phyloP scores from a whole-genome alignment of 1,140 invertebrate genomes.

The Sycophila sp. region DNA sequence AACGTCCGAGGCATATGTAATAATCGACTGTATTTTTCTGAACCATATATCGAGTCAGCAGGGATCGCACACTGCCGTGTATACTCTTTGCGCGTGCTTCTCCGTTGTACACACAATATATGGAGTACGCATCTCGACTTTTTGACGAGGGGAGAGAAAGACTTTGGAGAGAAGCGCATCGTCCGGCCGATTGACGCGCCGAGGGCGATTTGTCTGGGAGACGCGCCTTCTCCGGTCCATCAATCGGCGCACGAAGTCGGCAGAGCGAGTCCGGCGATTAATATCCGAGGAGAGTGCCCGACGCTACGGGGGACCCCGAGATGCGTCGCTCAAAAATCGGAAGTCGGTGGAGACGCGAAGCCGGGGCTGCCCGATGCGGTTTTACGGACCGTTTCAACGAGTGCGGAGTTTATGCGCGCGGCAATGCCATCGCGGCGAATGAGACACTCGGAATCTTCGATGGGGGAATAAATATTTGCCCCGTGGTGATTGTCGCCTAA shows the following conservation, averaged over 20 bases:
- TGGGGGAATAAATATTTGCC: slow-evolving; percentile 5
- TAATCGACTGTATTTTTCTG: not conserved
- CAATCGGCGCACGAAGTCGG: not conserved
- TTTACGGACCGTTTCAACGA: not conserved
- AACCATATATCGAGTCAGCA: not conserved
- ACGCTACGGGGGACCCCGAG: not conserved
- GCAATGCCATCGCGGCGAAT: not conserved
- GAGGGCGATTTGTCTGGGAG: not conserved
- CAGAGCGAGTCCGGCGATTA: not conserved
- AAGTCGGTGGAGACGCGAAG: not conserved
- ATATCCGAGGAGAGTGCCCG: not conserved
- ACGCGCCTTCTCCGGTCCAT: not conserved
- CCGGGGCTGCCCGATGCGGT: not conserved
- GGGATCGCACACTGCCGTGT: too few species aligned
- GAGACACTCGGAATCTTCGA: not conserved
- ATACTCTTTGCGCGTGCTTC: not conserved
- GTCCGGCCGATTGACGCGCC: not conserved
- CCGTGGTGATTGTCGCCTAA: not conserved
- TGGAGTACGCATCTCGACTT: too few species aligned
- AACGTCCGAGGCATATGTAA: too few species aligned
- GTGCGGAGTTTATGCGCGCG: too few species aligned
- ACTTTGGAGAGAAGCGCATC: too few species aligned
- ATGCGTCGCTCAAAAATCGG: not conserved
- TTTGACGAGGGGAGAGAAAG: too few species aligned
- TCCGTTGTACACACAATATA: not conserved